Conservation (phyloP, 2,888 invertebrate species). For the Mimumesa dahlbomi region DNA sequence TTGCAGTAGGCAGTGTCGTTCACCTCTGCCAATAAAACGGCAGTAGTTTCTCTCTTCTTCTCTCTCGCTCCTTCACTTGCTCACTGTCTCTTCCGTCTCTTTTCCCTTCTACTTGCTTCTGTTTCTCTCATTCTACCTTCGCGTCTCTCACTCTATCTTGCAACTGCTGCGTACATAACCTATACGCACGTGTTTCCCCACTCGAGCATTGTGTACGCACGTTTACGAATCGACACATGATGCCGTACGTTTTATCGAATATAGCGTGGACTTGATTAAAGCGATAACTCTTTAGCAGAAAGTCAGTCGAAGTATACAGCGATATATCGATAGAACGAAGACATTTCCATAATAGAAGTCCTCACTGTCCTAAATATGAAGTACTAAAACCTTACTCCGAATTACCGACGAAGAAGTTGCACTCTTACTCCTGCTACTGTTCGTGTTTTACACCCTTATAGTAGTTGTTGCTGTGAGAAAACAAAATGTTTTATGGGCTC, state of each 20-base stretch:
- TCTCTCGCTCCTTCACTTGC: conserved; percentile 10
- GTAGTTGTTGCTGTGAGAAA: no score
- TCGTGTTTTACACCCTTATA: no score
- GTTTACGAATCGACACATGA: conserved; percentile 32
- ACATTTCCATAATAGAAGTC: no score
- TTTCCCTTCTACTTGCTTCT: conserved; percentile 29
- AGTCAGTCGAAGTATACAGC: no score
- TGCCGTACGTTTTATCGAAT: conserved; percentile 11
- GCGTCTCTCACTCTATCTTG: conserved; percentile 34
- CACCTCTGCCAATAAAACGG: conserved; percentile 68
- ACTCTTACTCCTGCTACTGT: no score
- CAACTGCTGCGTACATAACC: conserved; percentile 42
- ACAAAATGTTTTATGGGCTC: no score
- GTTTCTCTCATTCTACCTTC: conserved; percentile 22
- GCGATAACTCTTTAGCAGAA: no score
- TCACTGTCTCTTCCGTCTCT: conserved; percentile 26
- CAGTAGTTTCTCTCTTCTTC: conserved; percentile 44
- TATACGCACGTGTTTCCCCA: conserved; percentile 54
- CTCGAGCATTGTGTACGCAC: conserved; percentile 11
- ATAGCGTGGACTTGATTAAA: no score
- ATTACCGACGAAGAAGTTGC: no score
- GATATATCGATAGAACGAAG: no score
- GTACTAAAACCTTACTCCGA: no score
- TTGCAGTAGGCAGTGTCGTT: conserved; percentile 66
- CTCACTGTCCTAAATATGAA: no score